Evolutionary conservation across 2,797 vertebrate species (phyloP).

Genomic region (Heliangelus exortis): DNA sequence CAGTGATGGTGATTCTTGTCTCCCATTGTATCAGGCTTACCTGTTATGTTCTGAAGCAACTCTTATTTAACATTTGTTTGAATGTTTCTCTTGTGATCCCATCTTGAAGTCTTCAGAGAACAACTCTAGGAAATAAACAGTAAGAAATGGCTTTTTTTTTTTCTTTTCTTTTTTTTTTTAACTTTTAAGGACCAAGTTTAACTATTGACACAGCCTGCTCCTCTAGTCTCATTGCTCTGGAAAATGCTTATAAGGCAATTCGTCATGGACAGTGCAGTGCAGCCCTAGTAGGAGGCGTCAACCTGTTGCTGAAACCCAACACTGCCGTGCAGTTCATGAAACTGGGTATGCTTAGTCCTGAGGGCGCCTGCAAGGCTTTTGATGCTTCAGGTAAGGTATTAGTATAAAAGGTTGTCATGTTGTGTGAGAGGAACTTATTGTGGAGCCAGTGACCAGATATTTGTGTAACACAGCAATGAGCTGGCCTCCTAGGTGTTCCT

Average conservation of each 20-base stretch:
- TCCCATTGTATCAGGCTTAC: not conserved
- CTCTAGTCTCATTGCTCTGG: constrained; percentile 91
- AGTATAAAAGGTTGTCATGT: not conserved
- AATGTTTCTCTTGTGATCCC: not conserved
- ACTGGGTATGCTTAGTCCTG: constrained; percentile 92
- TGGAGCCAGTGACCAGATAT: not conserved
- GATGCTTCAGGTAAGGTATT: constrained; percentile 85
- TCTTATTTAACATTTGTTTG: not conserved
- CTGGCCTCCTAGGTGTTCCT: not conserved
- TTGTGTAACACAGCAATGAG: not conserved
- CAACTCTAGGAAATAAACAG: not conserved
- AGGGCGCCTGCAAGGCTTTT: constrained; percentile 92
- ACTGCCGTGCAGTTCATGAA: constrained; percentile 98
- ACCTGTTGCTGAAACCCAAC: constrained; percentile 92
- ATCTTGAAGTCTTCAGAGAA: not conserved
- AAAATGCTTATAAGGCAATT: constrained; percentile 91
- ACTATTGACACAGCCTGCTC: constrained; percentile 96
- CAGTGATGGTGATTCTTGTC: not conserved
- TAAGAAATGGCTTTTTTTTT: not conserved
- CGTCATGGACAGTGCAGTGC: constrained; percentile 84
- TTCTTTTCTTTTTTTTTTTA: not conserved
- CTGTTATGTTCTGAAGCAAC: not conserved
- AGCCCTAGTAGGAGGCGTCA: constrained; percentile 92
- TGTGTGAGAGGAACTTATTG: not conserved
- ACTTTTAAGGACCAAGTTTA: constrained; percentile 88